A percentile compares a stretch with the other conserved stretches of the same genome.
phyloP scores from a whole-genome alignment of 2,888 invertebrate species.

The Bombyx huttoni region DNA sequence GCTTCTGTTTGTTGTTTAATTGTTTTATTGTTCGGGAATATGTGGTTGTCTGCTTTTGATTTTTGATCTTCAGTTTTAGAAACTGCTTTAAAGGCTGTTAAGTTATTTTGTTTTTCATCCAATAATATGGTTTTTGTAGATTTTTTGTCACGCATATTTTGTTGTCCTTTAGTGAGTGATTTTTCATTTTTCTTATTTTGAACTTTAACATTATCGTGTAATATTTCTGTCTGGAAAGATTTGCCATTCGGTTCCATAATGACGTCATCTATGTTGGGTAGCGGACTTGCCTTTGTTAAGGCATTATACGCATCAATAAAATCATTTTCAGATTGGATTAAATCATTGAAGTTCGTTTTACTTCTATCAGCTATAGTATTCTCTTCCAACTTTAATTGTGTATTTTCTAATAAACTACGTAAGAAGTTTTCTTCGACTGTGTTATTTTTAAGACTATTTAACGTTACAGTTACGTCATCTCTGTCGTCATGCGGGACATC shows the following conservation, averaged over 20 bases:
- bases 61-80: not conserved
- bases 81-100: not conserved
- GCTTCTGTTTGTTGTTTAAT: not conserved
- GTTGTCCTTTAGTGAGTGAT: no score
- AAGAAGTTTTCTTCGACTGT: slow-evolving; percentile 45
- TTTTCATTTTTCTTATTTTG: no score
- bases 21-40: not conserved
- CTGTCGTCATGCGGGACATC: slow-evolving; percentile 14
- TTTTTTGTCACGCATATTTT: no score
- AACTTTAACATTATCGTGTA: no score
- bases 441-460: slow-evolving; percentile 39
- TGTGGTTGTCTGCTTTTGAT: not conserved
- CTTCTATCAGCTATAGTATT: slow-evolving; percentile 8
- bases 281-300: slow-evolving; percentile 48
- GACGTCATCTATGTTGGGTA: slow-evolving; percentile 35
- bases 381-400: slow-evolving; percentile 10
- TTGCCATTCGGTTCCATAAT: not conserved
- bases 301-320: slow-evolving; percentile 65
- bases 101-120: no score
- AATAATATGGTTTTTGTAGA: no score
- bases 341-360: slow-evolving; percentile 32
- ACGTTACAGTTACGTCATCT: slow-evolving; percentile 36
- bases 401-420: slow-evolving; percentile 31
- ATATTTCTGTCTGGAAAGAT: not conserved
- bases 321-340: slow-evolving; percentile 58